A percentile compares a stretch with the other conserved stretches of the same genome.
phyloP scores from a whole-genome alignment of 1,140 invertebrate genomes.

The Ephestia elutella region DNA sequence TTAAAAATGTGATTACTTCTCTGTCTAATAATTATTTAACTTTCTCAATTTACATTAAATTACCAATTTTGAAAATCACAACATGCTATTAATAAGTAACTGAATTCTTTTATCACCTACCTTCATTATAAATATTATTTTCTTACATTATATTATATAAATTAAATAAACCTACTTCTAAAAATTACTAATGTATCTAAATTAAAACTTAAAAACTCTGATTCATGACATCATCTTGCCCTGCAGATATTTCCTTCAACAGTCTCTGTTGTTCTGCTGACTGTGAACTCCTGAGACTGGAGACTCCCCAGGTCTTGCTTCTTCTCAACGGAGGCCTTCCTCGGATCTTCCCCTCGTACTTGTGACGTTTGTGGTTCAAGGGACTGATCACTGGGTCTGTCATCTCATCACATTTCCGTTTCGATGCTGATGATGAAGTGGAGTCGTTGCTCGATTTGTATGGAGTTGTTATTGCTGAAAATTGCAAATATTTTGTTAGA shows the following conservation, averaged over 20 bases:
- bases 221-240: slow-evolving; percentile 41
- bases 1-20: no score
- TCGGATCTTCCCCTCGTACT: slow-evolving; percentile 56
- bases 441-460: slow-evolving; percentile 32
- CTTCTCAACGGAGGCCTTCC: slow-evolving; percentile 58
- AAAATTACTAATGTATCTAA: no score
- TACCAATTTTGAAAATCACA: no score
- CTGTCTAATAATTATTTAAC: no score
- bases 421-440: slow-evolving; percentile 51
- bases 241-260: slow-evolving; percentile 27
- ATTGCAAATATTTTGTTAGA: not conserved
- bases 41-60: no score
- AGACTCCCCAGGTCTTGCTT: slow-evolving; percentile 34
- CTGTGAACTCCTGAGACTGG: slow-evolving; percentile 31
- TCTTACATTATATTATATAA: no score
- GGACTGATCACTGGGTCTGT: slow-evolving; percentile 52
- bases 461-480: slow-evolving; percentile 39
- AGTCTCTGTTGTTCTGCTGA: slow-evolving; percentile 41
- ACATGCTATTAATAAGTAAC: no score
- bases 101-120: no score
- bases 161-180: no score
- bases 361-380: slow-evolving; percentile 61
- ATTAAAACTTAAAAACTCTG: slow-evolving; percentile 34
- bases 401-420: slow-evolving; percentile 59
- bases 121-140: no score